Evolutionary conservation across 2,797 vertebrate species (phyloP), one percentile per base, ranked within the genome.

Genomic region (Tiaroga cobitis): DNA sequence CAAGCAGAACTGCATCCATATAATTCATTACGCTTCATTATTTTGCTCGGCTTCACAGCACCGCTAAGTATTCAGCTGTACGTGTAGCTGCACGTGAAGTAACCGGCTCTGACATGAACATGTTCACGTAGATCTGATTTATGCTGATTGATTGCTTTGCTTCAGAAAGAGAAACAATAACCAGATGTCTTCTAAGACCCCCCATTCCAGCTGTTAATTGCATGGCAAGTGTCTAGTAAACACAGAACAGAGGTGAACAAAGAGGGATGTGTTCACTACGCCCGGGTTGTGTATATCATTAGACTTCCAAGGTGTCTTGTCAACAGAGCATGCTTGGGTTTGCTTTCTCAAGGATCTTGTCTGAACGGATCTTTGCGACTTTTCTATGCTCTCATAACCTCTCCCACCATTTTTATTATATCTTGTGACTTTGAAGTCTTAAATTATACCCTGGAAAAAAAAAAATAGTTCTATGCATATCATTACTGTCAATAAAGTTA

Each of bases 401-500:
- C 63, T 65, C 63, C 63, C 63, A 65, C 26, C 63, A 8, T 32
- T 65, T 88, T 69, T 65, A 13, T 13, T 43, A 78, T 78, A 8
- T 84, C 80, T 81, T 81, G 75, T 32, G 85, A 84, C 87, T 83
- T 85, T 43, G 37, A 88, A 85, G 82, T 88, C 43, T 83, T 82
- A 88, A 88, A 87, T 88, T 69, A 39, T 39, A 87, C 79, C 83
- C 82, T 89, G 80, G 68, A 63, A 82, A 87, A 46, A 77, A 88
- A 88, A 78, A 34, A 69, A 81, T 74, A 32, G 32, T 83, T 34
- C 37, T 85, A 63, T 81, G 69, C 82, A 87, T 51, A 68, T 59
- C 76, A 85, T 56, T 83, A 83, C 83, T 86, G 82, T 82, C 83
- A 43, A 46, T 70, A 70, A 59, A 39, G 68, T 41, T 34, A 78